A percentile compares a stretch with the other conserved stretches of the same genome.
These are phyloP conservation scores for Shargacucullia verbasci DNA, from an alignment of 2,888 invertebrate species.

Conservation along the genomic window DNA sequence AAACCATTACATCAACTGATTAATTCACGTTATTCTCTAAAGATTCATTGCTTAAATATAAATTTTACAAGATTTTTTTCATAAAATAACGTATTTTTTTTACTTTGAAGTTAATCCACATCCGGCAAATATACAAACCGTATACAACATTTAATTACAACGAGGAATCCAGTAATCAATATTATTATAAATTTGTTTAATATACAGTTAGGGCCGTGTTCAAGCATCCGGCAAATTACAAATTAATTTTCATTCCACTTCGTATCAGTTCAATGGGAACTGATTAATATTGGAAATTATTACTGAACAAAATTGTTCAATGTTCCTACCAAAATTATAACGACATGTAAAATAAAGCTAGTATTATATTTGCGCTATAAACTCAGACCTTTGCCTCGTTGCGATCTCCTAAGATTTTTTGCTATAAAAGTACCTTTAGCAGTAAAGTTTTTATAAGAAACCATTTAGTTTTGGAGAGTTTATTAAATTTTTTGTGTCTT, in stretches of 20 bases:
- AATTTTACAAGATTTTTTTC: too few relatives aligned
- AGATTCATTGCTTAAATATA: too few relatives aligned
- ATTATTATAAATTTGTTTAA: slow-evolving; percentile 26
- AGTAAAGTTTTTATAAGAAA: slow-evolving; percentile 26
- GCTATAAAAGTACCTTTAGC: slow-evolving; percentile 38
- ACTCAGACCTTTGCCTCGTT: slow-evolving; percentile 33
- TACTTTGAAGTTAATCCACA: too few relatives aligned
- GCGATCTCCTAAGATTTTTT: slow-evolving; percentile 40
- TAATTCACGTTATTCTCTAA: too few relatives aligned
- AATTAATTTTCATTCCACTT: slow-evolving; percentile 52
- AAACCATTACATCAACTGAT: too few relatives aligned
- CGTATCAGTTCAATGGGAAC: slow-evolving; percentile 39
- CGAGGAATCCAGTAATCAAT: slow-evolving; percentile 25
- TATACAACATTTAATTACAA: not conserved
- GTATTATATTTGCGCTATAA: slow-evolving; percentile 32
- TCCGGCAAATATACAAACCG: not conserved
- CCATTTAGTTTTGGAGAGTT: slow-evolving; percentile 28
- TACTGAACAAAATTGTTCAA: slow-evolving; percentile 43
- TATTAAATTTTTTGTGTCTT: slow-evolving; percentile 22
- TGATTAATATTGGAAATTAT: slow-evolving; percentile 51
- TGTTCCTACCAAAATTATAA: slow-evolving; percentile 33
- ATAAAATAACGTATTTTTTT: too few relatives aligned
- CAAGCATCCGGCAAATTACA: slow-evolving; percentile 55
- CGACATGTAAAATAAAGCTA: slow-evolving; percentile 26
- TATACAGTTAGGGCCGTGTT: slow-evolving; percentile 21